phyloP scores from a whole-genome alignment of 2,888 invertebrate genomes.

The Ichneumon xanthorius region DNA sequence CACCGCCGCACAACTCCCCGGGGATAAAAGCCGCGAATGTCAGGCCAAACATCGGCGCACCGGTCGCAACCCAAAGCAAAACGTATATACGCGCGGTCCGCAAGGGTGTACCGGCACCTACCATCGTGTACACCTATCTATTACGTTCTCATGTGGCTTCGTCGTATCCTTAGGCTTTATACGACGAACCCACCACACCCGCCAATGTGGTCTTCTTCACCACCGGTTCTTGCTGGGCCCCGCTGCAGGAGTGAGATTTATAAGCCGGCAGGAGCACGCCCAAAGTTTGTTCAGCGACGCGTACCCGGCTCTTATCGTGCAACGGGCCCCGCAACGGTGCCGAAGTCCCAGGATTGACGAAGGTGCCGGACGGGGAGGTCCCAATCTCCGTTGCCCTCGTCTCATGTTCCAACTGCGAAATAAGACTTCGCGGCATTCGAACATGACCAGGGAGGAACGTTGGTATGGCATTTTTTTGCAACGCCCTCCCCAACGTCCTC shows the following conservation, averaged over 20 bases:
- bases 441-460: slow-evolving; percentile 1
- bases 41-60: slow-evolving; percentile 37
- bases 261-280: slow-evolving; percentile 74
- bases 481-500: slow-evolving; percentile 26
- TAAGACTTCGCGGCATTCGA: slow-evolving; percentile 33
- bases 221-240: slow-evolving; percentile 42
- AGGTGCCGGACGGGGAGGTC: slow-evolving; percentile 42
- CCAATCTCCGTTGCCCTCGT: slow-evolving; percentile 47
- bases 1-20: slow-evolving; percentile 40
- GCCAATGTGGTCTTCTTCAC: slow-evolving; percentile 51
- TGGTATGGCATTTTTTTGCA: slow-evolving; percentile 30
- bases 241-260: slow-evolving; percentile 70
- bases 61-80: slow-evolving; percentile 33
- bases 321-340: slow-evolving; percentile 37
- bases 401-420: slow-evolving; percentile 39
- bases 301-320: slow-evolving; percentile 65
- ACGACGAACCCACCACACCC: slow-evolving; percentile 41
- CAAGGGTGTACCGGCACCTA: slow-evolving; percentile 42
- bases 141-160: slow-evolving; percentile 63
- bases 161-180: slow-evolving; percentile 51
- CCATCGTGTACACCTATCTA: slow-evolving; percentile 57
- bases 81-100: slow-evolving; percentile 26
- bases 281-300: slow-evolving; percentile 79
- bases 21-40: slow-evolving; percentile 56
- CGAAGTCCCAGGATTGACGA: slow-evolving; percentile 36